Base-by-base conservation (phyloP, 2,888 invertebrate species). In the Pomacea canaliculata region DNA sequence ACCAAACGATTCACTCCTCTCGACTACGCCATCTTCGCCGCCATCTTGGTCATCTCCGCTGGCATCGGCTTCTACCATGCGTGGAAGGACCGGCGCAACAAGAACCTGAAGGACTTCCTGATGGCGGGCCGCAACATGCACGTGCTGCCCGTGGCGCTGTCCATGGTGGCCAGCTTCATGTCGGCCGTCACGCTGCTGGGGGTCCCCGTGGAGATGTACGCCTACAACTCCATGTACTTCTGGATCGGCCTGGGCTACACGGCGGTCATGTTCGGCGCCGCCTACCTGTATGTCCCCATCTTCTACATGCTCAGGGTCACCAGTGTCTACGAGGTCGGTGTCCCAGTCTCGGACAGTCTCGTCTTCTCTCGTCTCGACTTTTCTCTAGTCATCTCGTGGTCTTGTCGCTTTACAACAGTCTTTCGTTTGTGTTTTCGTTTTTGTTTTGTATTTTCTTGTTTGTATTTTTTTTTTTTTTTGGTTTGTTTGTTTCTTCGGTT, bases 161-260 rank as follows among this genome's bases (percentile, higher is more conserved):
- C 90, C n/a, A 81, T 90, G 67, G 82, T 90, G 65, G 90, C 90
- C 48, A 89, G 88, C 79, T 90, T 90, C 81, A 90, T 90, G 90
- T 89, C 89, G 48, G 90, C 90, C 76, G 89, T 90, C 51, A 90
- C 90, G 12, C 77, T 90, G 68, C 85, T 90, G 16, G 90, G 90
- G 10, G 88, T 86, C 9, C 89, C 90, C 37, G 86, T 88, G 10
- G 90, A 90, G 81, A 87, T 89, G 83, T 90, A 90, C 80, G 84
- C 84, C 76, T 89, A 85, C 76, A 88, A 89, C 13, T 87, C 89
- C n/a, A 87, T 88, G 85, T 90, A 89, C 76, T 82, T 81, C 79
- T 85, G 85, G 80, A 89, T 89, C 23, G 85, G 86, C 0, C 56
- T 88, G 4, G 85, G 85, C 3, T 91, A 91, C 79, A 62, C 86